Evolutionary conservation across 2,888 invertebrate species (phyloP).

Genomic region (Myathropa florea): DNA sequence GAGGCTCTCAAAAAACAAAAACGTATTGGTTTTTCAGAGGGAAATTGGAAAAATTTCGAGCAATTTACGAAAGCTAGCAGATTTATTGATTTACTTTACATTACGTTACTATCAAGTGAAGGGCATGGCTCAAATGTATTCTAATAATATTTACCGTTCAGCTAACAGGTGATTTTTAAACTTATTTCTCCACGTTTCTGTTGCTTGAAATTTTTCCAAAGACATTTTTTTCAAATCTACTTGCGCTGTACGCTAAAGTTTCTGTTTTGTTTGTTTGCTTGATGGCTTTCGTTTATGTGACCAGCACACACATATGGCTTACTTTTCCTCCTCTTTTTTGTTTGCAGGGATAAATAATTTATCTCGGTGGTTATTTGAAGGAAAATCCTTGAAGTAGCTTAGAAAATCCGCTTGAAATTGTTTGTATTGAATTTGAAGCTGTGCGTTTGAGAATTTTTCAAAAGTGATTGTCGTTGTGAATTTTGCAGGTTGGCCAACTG

Average conservation of each 20-base stretch:
- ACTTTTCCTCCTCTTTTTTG: background rate
- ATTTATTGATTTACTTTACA: background rate
- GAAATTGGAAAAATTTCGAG: constrained; percentile 71
- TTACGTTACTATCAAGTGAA: background rate
- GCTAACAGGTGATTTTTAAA: constrained; percentile 75
- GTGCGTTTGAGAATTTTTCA: constrained; percentile 33
- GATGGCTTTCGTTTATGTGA: background rate
- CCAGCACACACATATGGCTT: constrained; percentile 41
- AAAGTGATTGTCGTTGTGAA: background rate
- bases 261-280: background rate
- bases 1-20: background rate
- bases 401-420: background rate
- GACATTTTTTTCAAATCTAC: constrained; percentile 74
- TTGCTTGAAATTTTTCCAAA: constrained; percentile 78
- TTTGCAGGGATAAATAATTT: background rate
- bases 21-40: background rate
- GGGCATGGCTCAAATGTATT: background rate
- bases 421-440: background rate
- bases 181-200: constrained; percentile 76
- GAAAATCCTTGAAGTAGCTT: background rate
- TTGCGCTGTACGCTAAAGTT: constrained; percentile 5
- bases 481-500: constrained; percentile 22
- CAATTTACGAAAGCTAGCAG: constrained; percentile 16
- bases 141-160: constrained; percentile 77
- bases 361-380: background rate